Conservation (phyloP, 2,888 invertebrate genomes). For the Agrochola circellaris region DNA sequence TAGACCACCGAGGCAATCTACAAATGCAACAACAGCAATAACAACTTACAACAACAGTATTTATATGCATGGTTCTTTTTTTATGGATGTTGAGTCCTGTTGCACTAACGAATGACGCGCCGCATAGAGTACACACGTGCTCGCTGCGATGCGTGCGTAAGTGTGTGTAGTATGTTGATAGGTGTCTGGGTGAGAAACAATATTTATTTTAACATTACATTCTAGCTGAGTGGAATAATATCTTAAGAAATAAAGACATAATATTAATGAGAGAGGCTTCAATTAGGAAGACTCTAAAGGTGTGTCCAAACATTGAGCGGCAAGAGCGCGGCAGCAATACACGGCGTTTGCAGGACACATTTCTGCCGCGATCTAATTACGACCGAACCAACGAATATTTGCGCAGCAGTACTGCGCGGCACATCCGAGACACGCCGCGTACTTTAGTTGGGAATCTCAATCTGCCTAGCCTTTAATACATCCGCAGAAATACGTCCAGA, state of each 20-base stretch:
- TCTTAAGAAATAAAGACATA: neutral
- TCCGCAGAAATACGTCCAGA: no score
- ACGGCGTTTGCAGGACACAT: no score
- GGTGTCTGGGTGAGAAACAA: constrained; percentile 55
- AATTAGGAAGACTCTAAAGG: neutral
- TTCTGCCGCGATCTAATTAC: no score
- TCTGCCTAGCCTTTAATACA: no score
- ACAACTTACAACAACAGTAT: constrained; percentile 45
- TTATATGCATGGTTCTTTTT: constrained; percentile 63
- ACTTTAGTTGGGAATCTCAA: no score
- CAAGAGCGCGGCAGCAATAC: no score
- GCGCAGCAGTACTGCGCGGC: no score
- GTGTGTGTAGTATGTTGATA: constrained; percentile 84
- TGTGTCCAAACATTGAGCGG: no score
- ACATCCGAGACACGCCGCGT: no score
- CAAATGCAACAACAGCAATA: neutral
- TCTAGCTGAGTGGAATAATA: neutral
- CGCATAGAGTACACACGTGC: constrained; percentile 81
- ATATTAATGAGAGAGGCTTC: neutral
- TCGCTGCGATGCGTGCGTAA: constrained; percentile 82
- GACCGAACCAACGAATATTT: no score
- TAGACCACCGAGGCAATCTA: neutral
- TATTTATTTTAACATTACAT: neutral
- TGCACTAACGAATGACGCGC: constrained; percentile 82
- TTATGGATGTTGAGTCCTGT: constrained; percentile 80